Conservation (phyloP, 2,888 invertebrate genomes). For the Philereme transversata region DNA sequence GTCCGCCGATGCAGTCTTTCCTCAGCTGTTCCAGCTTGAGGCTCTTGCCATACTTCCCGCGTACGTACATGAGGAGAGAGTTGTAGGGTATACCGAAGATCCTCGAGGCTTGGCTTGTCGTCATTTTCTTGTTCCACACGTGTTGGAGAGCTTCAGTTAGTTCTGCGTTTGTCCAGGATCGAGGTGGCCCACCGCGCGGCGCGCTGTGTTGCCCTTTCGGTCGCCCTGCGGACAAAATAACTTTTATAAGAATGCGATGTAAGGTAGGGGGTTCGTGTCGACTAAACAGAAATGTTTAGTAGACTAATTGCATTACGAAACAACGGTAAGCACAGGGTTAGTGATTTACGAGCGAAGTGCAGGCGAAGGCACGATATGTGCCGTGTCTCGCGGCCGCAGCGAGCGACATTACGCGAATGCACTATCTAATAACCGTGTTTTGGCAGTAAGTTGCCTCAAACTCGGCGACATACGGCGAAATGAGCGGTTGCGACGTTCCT, state of each 20-base stretch:
- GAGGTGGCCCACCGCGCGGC: slow-evolving; percentile 94
- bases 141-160: slow-evolving; percentile 95
- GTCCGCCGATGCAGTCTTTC: slow-evolving; percentile 94
- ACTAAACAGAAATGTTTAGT: slow-evolving; percentile 55
- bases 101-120: slow-evolving; percentile 94
- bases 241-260: slow-evolving; percentile 29
- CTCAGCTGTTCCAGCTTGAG: slow-evolving; percentile 93
- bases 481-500: slow-evolving; percentile 76
- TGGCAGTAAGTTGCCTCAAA: slow-evolving; percentile 62
- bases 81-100: slow-evolving; percentile 97
- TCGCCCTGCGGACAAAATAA: slow-evolving; percentile 82
- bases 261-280: slow-evolving; percentile 48
- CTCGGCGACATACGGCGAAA: slow-evolving; percentile 59
- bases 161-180: slow-evolving; percentile 96
- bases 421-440: slow-evolving; percentile 81
- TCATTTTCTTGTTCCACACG: slow-evolving; percentile 98
- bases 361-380: slow-evolving; percentile 72
- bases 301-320: slow-evolving; percentile 67
- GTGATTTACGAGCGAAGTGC: slow-evolving; percentile 71
- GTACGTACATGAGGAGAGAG: slow-evolving; percentile 95
- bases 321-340: slow-evolving; percentile 49
- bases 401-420: slow-evolving; percentile 69
- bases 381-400: slow-evolving; percentile 63
- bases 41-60: slow-evolving; percentile 97
- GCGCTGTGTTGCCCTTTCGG: slow-evolving; percentile 96